These are phyloP conservation scores for Apis laboriosa DNA, from an alignment of 1,140 invertebrate species.

Conservation along the genomic window DNA sequence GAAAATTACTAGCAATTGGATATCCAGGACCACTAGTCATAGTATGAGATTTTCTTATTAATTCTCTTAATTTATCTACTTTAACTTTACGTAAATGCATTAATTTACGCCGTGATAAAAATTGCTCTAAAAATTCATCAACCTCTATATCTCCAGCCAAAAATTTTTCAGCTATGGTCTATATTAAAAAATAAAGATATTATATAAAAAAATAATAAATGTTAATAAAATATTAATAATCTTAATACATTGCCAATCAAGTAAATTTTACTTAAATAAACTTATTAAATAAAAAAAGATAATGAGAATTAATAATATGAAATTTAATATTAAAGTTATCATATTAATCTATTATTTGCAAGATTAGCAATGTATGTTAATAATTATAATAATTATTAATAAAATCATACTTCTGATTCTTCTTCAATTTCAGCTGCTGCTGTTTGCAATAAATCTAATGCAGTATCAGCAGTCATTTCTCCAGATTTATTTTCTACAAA, in stretches of 20 bases:
- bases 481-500: constrained; percentile 85
- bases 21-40: constrained; percentile 71
- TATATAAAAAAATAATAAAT: background rate
- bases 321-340: background rate
- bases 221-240: constrained; percentile 12
- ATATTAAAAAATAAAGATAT: constrained; percentile 49
- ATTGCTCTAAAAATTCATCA: constrained; percentile 90
- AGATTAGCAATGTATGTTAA: background rate
- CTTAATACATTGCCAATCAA: constrained; percentile 5
- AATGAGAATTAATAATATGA: background rate
- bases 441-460: constrained; percentile 91
- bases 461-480: constrained; percentile 89
- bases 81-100: constrained; percentile 92
- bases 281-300: background rate
- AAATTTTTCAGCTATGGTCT: constrained; percentile 88
- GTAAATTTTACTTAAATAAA: background rate
- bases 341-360: background rate
- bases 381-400: constrained; percentile 21
- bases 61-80: constrained; percentile 92
- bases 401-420: constrained; percentile 87
- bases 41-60: constrained; percentile 82
- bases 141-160: constrained; percentile 86
- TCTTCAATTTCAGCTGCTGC: constrained; percentile 93
- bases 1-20: constrained; percentile 71
- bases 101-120: constrained; percentile 86